phyloP scores from a whole-genome alignment of 2,113 vertebrate genomes.

The Pseudorasbora parva region DNA sequence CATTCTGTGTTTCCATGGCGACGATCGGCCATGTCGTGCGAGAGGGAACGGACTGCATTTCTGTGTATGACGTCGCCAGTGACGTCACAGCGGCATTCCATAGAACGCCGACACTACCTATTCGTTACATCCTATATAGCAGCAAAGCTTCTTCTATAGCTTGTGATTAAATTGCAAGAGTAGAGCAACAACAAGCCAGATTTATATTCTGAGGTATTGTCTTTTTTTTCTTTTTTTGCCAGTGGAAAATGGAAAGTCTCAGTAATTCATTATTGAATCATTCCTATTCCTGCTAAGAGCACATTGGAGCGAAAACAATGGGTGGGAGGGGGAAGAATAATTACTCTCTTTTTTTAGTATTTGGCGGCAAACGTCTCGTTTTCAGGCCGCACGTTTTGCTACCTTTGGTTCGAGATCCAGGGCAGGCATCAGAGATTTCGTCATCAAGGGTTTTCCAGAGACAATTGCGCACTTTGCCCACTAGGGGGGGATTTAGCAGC shows the following conservation, averaged over 20 bases:
- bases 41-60: constrained; percentile 85
- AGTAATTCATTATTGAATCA: constrained; percentile 61
- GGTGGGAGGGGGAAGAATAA: not conserved
- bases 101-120: constrained; percentile 86
- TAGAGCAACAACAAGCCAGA: constrained; percentile 93
- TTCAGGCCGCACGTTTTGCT: constrained; percentile 83
- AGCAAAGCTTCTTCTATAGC: constrained; percentile 98
- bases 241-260: constrained; percentile 91
- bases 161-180: constrained; percentile 92
- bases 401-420: constrained; percentile 97
- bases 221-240: constrained; percentile 76
- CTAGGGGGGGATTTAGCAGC: constrained; percentile 76
- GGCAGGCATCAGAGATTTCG: constrained; percentile 84
- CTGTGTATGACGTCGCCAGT: constrained; percentile 82
- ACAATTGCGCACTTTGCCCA: constrained; percentile 93
- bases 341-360: constrained; percentile 58
- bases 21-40: constrained; percentile 72
- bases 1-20: constrained; percentile 86
- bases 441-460: constrained; percentile 89
- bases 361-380: constrained; percentile 88
- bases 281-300: constrained; percentile 74
- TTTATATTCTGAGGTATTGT: constrained; percentile 95
- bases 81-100: constrained; percentile 91
- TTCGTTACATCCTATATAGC: constrained; percentile 86
- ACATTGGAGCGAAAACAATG: constrained; percentile 65